Evolutionary conservation across 2,797 vertebrate genomes (phyloP), one percentile per base, ranked within the genome.

Genomic region (Pempheris klunzingeri): DNA sequence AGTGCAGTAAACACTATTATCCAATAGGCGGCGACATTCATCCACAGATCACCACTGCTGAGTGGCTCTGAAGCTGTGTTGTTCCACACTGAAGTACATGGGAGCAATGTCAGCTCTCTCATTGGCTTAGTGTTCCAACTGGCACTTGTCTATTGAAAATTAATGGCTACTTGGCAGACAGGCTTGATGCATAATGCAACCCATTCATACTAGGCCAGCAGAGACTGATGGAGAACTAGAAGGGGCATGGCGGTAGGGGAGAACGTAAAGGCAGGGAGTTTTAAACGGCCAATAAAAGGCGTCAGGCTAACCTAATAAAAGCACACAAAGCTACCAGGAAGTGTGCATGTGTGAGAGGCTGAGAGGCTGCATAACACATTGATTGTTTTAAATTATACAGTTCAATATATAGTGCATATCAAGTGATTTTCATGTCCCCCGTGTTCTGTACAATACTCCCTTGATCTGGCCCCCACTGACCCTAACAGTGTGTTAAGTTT

Each of bases 11-110:
- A 39, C 15, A 34, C 2, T n/a, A 7, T 5, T 14, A 2, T 67
- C 92, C 95, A 92, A 83, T 88, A 94, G 95, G 81, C 87, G 93
- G 93, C 64, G 53, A 24, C 87, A 55, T 78, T 78, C 6, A n/a
- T 41, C 67, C 63, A 87, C 22, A 64, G 17, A 62, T 70, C 46
- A 9, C 0, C 30, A n/a, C 18, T 30, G 15, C 43, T 59, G 11
- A 43, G 46, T 17, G 3, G 2, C 39, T 70, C 26, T 41, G 14
- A 57, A 18, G 43, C 9, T 13, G n/a, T 11, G 28, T 17, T 34
- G 4, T 3, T 47, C 32, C 9, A 43, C 28, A 59, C 8, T 50
- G 5, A 84, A 59, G 52, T 50, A 44, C 20, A 70, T 7, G 9
- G 39, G 34, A 74, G 70, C 62, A 77, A 79, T 62, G 69, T 39